phyloP scores from a whole-genome alignment of 2,797 vertebrate genomes.

The Todus mexicanus region DNA sequence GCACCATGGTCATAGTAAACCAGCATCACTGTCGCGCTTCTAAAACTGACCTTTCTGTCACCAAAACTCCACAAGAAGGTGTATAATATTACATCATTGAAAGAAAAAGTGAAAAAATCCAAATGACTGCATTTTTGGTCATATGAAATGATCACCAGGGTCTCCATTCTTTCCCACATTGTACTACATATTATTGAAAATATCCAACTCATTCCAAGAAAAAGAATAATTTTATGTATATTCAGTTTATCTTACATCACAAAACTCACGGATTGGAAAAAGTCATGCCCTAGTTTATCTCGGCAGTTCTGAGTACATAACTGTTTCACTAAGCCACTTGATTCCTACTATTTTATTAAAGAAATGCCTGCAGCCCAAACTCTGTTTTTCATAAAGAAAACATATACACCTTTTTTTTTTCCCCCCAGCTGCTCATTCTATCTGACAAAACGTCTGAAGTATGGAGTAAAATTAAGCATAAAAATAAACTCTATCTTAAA shows the following conservation, averaged over 20 bases:
- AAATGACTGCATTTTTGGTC: background rate
- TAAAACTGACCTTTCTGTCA: background rate
- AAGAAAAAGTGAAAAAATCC: background rate
- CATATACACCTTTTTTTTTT: too few species aligned
- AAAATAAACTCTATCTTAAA: background rate
- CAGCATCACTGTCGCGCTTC: background rate
- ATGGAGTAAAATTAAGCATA: background rate
- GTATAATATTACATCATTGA: background rate
- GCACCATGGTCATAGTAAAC: background rate
- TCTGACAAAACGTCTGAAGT: background rate
- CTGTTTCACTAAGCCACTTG: background rate
- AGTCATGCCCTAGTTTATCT: background rate
- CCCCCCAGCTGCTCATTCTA: background rate
- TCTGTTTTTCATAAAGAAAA: background rate
- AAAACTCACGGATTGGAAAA: background rate
- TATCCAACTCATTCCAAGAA: background rate
- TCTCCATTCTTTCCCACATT: background rate
- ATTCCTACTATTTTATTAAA: background rate
- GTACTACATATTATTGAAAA: background rate
- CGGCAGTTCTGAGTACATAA: background rate
- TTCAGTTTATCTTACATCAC: background rate
- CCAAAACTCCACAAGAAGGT: background rate
- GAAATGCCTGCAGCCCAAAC: rapidly evolving
- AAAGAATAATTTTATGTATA: background rate
- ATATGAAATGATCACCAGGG: background rate